Evolutionary conservation across 2,888 invertebrate genomes (phyloP).

Genomic region (Melangyna quadrimaculata): DNA sequence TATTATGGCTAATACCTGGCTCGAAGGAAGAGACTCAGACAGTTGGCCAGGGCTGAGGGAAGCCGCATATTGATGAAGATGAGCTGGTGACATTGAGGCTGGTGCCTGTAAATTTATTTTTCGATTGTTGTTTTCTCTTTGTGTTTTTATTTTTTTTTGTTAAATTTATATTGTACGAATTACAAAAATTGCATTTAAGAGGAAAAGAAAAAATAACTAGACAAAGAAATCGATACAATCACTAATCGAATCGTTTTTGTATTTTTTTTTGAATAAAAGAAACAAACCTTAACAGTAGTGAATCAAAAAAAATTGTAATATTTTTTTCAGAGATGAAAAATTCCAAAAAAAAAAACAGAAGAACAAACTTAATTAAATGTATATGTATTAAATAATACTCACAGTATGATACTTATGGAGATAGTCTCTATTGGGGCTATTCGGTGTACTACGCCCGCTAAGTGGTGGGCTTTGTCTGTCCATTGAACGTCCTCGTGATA

Average conservation of each 20-base stretch:
- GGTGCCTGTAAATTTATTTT: conserved; percentile 86
- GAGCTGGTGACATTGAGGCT: conserved; percentile 94
- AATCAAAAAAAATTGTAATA: neutral
- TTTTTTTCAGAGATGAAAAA: conserved; percentile 20
- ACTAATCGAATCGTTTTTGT: conserved; percentile 22
- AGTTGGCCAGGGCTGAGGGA: conserved; percentile 84
- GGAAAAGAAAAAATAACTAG: conserved; percentile 23
- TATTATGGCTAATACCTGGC: conserved; percentile 85
- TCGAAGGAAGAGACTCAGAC: conserved; percentile 90
- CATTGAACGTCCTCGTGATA: conserved; percentile 87
- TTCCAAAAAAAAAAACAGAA: conserved; percentile 4
- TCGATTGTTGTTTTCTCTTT: conserved; percentile 24
- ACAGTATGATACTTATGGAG: conserved; percentile 98
- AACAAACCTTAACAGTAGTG: conserved; percentile 15
- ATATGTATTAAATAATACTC: conserved; percentile 81
- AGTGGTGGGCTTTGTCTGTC: conserved; percentile 91
- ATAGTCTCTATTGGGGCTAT: conserved; percentile 91
- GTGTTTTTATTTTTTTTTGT: conserved; percentile 22
- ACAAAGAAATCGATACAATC: conserved; percentile 31
- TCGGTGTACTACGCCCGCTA: conserved; percentile 94
- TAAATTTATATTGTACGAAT: conserved; percentile 9
- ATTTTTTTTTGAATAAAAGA: neutral
- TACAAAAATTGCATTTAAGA: conserved; percentile 14
- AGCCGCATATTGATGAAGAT: conserved; percentile 89
- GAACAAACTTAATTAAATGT: neutral